phyloP scores from a whole-genome alignment of 2,888 invertebrate species.

The Cheilosia scutellata region DNA sequence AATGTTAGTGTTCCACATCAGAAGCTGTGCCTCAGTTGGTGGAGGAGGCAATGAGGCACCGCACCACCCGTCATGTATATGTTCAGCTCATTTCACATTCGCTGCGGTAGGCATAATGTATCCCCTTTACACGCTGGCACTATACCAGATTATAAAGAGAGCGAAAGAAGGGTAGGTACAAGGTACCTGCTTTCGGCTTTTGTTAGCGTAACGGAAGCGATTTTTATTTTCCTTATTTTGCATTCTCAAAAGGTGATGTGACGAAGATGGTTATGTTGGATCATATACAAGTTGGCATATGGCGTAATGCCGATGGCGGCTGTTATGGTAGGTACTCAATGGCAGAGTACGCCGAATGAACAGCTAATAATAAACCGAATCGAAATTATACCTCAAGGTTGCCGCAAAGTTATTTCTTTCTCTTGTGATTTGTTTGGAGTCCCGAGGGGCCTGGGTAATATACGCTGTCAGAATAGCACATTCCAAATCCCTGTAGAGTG shows the following conservation, averaged over 20 bases:
- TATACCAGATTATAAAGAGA: background rate
- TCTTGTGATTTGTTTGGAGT: slow-evolving; percentile 40
- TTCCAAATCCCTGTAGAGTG: too few relatives aligned
- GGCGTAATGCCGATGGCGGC: slow-evolving; percentile 17
- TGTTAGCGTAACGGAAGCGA: slow-evolving; percentile 63
- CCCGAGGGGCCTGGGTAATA: slow-evolving; percentile 27
- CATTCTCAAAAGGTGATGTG: slow-evolving; percentile 51
- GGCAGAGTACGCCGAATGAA: slow-evolving; percentile 48
- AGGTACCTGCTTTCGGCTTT: slow-evolving; percentile 42
- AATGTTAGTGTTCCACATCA: slow-evolving; percentile 65
- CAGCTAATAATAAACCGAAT: slow-evolving; percentile 71
- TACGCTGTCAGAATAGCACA: too few relatives aligned
- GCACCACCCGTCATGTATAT: slow-evolving; percentile 39
- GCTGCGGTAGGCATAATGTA: slow-evolving; percentile 46
- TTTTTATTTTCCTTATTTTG: slow-evolving; percentile 67
- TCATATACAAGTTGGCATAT: background rate
- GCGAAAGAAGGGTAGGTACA: background rate
- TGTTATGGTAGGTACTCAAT: slow-evolving; percentile 28
- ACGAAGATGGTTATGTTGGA: slow-evolving; percentile 32
- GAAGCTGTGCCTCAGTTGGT: slow-evolving; percentile 19
- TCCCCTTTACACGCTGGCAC: slow-evolving; percentile 23
- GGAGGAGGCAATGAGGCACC: slow-evolving; percentile 6
- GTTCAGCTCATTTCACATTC: slow-evolving; percentile 71
- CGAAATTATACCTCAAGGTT: slow-evolving; percentile 64
- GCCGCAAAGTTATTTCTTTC: slow-evolving; percentile 30